Evolutionary conservation across 2,888 invertebrate species (phyloP), one percentile per base, ranked within the genome.

Genomic region (Drosophila nigritarsus): DNA sequence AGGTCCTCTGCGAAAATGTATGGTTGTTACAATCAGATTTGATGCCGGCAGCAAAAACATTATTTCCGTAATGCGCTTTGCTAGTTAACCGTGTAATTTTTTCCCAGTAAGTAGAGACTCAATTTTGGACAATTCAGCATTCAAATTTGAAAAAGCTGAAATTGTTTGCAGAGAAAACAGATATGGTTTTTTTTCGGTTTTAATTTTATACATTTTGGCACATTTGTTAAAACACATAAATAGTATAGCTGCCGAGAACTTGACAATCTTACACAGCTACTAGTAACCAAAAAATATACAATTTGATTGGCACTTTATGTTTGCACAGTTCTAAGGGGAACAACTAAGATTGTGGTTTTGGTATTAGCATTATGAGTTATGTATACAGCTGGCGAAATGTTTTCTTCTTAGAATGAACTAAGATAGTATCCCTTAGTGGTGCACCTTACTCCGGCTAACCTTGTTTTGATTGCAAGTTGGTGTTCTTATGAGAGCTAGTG

Each of bases 401-500:
- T 53, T 51, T 32, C 8, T 53, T 27, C 8, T 24, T 15, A 2
- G 32, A 34, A 2, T 45, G 45, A 20, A 20, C 7, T 0, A 20
- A 45, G 20, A 7, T 24, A 4, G 15, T 8, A 15, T 8, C 15
- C 4, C 2, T 45, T 27, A 13, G 13, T 4, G 1, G 15, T 3
- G 38, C 20, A 18, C 7, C 4, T 20, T 20, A 24, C 2, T 48
- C 32, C 15, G n/a, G 5, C n/a, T 30, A 20, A 9, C 3, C 20
- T 15, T 61, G 30, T 36, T 65, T 65, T 9, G 54, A 64, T 53
- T 78, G 69, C 9, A 81, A 42, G 0, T 20, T 29, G 3, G 75
- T 70, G 34, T 78, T 82, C 24, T 78, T 82, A 0, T 8, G 48
- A 3, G 85, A 63, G 5, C 24, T 30, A 9, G 61, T 40, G 9